Evolutionary conservation across 2,113 vertebrate genomes (phyloP), one percentile per base, ranked within the genome.

Genomic region (Oncorhynchus gorbuscha): DNA sequence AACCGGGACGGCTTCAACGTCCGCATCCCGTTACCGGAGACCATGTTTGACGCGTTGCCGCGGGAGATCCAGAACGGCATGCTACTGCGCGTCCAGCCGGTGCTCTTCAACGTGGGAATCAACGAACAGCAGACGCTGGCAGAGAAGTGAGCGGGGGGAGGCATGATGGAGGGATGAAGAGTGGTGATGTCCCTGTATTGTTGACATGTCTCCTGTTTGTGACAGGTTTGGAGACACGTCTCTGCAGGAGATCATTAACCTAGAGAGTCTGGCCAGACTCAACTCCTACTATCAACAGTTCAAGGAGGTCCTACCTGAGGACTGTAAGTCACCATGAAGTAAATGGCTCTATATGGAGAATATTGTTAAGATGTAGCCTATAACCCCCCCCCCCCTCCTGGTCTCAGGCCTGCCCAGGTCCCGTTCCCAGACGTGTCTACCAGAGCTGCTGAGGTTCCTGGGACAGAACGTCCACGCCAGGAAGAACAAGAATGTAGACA

Each of bases 401-500:
- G 64, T 78, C 16, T 5, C 83, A 99, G 98, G 97, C 89, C 95
- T 99, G 79, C 97, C 98, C 73, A 93, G 94, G 79, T 98, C 98
- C 78, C 96, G 96, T 72, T 99, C 97, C 92, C 98, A 99, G 94
- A 99, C 98, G 0, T 99, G 97, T 92, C 94, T 99, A 70, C 97
- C 98, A 0, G 98, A 99, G 89, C 93, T 99, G 79, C 92, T 99
- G 89, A 93, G 97, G 69, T 99, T 99, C 83, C 90, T 99, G 81
- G 96, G 96, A 35, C 97, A 99, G 90, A 99, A 99, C 71, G 98
- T 99, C 69, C 96, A 97, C 6, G 97, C 97, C 83, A 94, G 97
- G 77, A 99, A 99, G 90, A 97, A 97, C 88, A 99, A 99, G 93
- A 99, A 99, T 3, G 98, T 99, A 65, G 98, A 99, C 91, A 97